Base-by-base conservation (phyloP, 2,113 vertebrate genomes). In the Pseudolaguvia tuberculata region DNA sequence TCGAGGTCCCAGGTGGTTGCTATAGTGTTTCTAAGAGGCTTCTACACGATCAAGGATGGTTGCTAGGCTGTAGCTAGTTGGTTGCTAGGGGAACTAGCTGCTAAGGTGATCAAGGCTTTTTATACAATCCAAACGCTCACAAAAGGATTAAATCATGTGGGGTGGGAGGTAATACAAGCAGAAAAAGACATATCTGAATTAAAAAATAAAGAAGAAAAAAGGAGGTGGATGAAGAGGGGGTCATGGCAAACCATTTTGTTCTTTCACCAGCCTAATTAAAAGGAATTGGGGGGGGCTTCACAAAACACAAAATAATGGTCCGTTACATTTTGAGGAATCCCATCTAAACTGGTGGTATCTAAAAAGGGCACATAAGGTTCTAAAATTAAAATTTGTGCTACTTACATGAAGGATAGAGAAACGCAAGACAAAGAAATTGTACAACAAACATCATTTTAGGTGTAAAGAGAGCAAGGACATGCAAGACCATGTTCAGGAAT, bases 31-130 rank as follows among this genome's bases (percentile, higher is more conserved):
- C 58, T 61, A 39, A 3, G 9, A 39, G 20, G 4, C 14, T 45
- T 42, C 12, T 4, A 48, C 25, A 27, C 9, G 15, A 48, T 20
- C 63, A 1, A 3, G 11, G 13, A 4, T 27, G 42, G 42, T 66
- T 48, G 42, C 62, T 66, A 25, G 23, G 62, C 17, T 66, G 62
- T 47, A 25, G 42, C 62, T 48, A 17, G 45, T 18, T 3, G 9
- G 63, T 50, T 48, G 62, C 42, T 65, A 25, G 25, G 62, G 42
- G 18, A 65, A 47, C 42, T 65, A 8, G 61, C 42, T 65, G 61
- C 61, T 65, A 47, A 1, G 62, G 21, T 47, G 42, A 5, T 65
- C 12, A 5, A 2, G 2, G 29, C 15, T 29, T 27, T 23, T 25
- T 2, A 17, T 8, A 1, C 7, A 4, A 12, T 39, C 18, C 5